Percentiles rank a stretch among this genome's conserved stretches.
Conservation (phyloP, 2,797 vertebrate species). For the Choloepus didactylus region DNA sequence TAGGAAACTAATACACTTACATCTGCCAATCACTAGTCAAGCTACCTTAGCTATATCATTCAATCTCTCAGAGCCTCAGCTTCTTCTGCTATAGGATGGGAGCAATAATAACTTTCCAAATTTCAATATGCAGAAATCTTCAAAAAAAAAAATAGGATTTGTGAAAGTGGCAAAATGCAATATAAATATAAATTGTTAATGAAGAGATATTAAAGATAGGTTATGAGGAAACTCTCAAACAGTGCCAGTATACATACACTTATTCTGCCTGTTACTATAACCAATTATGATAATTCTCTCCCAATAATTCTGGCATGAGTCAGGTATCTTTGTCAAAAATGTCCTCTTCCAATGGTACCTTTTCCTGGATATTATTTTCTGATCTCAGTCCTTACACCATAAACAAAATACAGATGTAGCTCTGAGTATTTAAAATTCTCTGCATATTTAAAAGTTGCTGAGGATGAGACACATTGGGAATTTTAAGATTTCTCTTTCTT, state of each 20-base stretch:
- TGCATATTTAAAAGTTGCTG: neutral
- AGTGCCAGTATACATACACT: neutral
- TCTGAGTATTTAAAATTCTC: constrained; percentile 3
- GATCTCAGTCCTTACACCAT: neutral
- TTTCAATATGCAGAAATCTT: neutral
- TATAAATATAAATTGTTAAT: neutral
- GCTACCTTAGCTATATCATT: neutral
- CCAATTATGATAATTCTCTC: neutral
- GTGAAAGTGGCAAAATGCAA: neutral
- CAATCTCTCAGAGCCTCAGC: neutral
- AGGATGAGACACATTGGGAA: neutral
- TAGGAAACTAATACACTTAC: neutral
- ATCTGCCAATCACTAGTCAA: neutral
- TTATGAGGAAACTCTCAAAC: neutral
- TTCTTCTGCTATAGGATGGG: neutral
- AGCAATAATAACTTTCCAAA: neutral
- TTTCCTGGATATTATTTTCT: neutral
- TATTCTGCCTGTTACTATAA: neutral
- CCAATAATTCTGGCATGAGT: neutral
- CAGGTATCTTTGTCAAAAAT: neutral
- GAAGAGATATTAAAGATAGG: neutral
- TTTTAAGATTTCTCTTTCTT: neutral
- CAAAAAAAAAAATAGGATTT: neutral
- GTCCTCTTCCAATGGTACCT: neutral
- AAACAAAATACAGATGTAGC: neutral